Base-by-base conservation (phyloP, 1,140 invertebrate species). In the Zaprionus ornatus region DNA sequence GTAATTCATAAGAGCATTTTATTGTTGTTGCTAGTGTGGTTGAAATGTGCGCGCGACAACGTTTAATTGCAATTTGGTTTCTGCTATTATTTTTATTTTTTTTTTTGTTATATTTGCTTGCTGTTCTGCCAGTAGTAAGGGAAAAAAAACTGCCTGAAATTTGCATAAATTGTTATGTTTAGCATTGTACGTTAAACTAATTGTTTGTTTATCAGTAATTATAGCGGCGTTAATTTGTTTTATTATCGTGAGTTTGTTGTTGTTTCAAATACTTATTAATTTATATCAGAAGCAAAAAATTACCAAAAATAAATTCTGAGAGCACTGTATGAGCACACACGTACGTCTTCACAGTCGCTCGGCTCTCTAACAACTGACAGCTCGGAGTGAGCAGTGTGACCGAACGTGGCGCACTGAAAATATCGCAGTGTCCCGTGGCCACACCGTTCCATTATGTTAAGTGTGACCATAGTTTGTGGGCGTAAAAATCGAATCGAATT, bases 281-380 rank as follows among this genome's bases (percentile, higher is more conserved):
- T 68, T 79, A 75, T 87, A 82, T 70, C 77, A 87, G 70, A 64
- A 81, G 77, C 54, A 76, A 71, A 69, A 75, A 78, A 70, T 82
- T 81, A 87, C 82, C 83, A 87, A 87, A 86, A 85, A 85, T 85
- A 85, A 85, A 83, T 87, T 87, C 83, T 82, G 76, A 86, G 82
- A 86, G 83, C 83, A 87, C 83, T 77, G 78, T 85, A 69, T 79
- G 82, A 85, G 82, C 82, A 86, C 82, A 86, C 82, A 86, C 82
- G 82, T 79, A 83, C 82, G 82, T 86, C 83, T 86, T 82, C 79
- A 80, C 77, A 81, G 70, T 85, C 82, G 82, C 79, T 85, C 75
- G 81, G 81, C 80, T 80, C 74, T 85, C 76, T 85, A 72, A 77
- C 74, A 77, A 77, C 69, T 77, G 59, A 77, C 74, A 66, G 69